These are phyloP conservation scores for Andrena praecox DNA, from an alignment of 2,888 invertebrate genomes.

Conservation along the genomic window DNA sequence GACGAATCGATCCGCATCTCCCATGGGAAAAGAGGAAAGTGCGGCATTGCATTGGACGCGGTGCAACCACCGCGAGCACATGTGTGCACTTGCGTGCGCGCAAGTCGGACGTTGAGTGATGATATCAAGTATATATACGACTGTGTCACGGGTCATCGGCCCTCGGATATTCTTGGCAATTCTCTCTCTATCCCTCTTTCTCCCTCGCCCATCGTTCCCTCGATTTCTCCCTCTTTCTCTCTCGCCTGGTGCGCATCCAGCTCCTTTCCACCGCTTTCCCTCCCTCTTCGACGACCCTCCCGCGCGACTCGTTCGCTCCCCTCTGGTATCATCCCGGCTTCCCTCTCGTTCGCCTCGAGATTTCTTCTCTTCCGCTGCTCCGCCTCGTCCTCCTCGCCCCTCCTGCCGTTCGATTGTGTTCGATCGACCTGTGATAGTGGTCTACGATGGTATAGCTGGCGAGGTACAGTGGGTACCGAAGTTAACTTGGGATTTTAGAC, in stretches of 20 bases:
- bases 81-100: slow-evolving; percentile 36
- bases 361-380: slow-evolving; percentile 51
- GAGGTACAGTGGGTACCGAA: neutral
- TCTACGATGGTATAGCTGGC: neutral
- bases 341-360: slow-evolving; percentile 31
- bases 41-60: slow-evolving; percentile 20
- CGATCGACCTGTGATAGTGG: slow-evolving; percentile 41
- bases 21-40: neutral
- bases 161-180: slow-evolving; percentile 80
- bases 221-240: slow-evolving; percentile 26
- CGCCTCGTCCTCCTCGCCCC: slow-evolving; percentile 12
- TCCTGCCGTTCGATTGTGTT: slow-evolving; percentile 3
- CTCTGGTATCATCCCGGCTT: slow-evolving; percentile 41
- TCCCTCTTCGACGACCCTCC: slow-evolving; percentile 48
- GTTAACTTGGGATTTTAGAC: neutral
- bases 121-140: slow-evolving; percentile 75
- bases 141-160: slow-evolving; percentile 80
- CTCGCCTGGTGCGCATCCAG: slow-evolving; percentile 13
- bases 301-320: slow-evolving; percentile 50
- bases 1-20: neutral
- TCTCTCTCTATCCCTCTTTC: slow-evolving; percentile 69
- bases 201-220: slow-evolving; percentile 49
- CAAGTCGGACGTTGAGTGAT: slow-evolving; percentile 74
- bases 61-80: slow-evolving; percentile 27
- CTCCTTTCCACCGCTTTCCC: slow-evolving; percentile 15